phyloP scores from a whole-genome alignment of 2,888 invertebrate genomes.

The Chirona hameri region DNA sequence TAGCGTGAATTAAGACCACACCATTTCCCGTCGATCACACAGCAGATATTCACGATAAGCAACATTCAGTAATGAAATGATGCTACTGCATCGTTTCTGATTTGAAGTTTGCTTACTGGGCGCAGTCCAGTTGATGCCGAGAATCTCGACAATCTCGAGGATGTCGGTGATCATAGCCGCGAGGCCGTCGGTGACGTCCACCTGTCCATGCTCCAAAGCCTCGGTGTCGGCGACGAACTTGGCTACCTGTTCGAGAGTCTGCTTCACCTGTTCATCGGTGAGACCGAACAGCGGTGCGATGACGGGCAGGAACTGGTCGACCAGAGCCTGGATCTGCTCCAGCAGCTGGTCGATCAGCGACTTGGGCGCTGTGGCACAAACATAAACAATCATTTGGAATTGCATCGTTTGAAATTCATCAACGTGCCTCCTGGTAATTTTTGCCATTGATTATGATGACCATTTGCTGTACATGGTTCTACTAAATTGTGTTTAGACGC shows the following conservation, averaged over 20 bases:
- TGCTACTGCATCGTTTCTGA: too few relatives aligned
- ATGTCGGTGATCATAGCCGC: neutral
- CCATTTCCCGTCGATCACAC: too few relatives aligned
- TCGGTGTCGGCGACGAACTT: constrained; percentile 3
- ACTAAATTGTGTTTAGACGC: too few relatives aligned
- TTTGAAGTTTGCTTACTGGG: neutral
- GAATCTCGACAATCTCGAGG: neutral
- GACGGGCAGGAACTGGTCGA: neutral
- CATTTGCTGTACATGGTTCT: too few relatives aligned
- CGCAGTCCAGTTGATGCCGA: neutral
- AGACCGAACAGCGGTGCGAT: neutral
- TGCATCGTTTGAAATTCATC: too few relatives aligned
- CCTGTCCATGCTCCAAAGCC: neutral
- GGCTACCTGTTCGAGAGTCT: neutral
- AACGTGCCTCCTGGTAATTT: too few relatives aligned
- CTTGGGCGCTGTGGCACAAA: neutral
- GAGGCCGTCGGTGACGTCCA: neutral
- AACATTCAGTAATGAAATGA: too few relatives aligned
- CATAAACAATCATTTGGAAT: neutral
- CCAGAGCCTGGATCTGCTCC: neutral
- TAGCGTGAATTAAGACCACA: too few relatives aligned
- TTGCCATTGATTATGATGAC: too few relatives aligned
- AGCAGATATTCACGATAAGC: too few relatives aligned
- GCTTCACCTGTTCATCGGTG: neutral
- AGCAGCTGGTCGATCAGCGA: neutral